Conservation (phyloP, 2,113 vertebrate genomes). For the Saccopteryx bilineata region DNA sequence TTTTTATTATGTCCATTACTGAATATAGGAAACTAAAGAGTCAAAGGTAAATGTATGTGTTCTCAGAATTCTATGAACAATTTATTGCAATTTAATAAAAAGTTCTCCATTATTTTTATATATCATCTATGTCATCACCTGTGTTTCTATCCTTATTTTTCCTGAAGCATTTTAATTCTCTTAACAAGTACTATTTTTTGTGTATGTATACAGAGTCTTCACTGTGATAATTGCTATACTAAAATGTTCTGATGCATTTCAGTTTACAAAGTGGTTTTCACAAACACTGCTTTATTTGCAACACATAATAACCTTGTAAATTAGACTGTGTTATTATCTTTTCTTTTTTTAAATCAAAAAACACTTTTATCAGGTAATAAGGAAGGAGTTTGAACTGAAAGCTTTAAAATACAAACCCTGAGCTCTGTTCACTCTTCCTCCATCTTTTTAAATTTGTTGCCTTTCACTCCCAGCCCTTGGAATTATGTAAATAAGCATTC, state of each 20-base stretch:
- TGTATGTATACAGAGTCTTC: conserved; percentile 3
- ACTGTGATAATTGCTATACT: conserved; percentile 29
- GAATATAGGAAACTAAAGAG: conserved; percentile 44
- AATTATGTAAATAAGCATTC: neutral
- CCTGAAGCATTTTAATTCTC: conserved; percentile 58
- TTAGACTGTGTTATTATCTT: neutral
- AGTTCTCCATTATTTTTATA: conserved; percentile 65
- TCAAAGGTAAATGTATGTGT: conserved; percentile 40
- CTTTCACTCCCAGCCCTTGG: neutral
- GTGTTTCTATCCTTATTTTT: conserved; percentile 49
- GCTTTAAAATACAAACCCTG: neutral
- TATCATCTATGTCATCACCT: conserved; percentile 45
- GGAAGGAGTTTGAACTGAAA: neutral
- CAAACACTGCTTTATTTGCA: conserved; percentile 46
- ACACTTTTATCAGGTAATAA: conserved; percentile 11
- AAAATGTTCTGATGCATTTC: conserved; percentile 17
- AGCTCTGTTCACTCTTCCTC: neutral
- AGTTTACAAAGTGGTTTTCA: conserved; percentile 66
- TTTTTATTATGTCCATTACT: conserved; percentile 55
- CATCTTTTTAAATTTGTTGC: neutral
- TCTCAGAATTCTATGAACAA: conserved; percentile 57
- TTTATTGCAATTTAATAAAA: conserved; percentile 62
- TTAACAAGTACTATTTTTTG: conserved; percentile 6
- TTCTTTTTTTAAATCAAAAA: neutral
- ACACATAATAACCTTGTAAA: conserved; percentile 48